A percentile compares a stretch with the other conserved stretches of the same genome.
phyloP scores from a whole-genome alignment of 2,888 invertebrate genomes.

The Exocentrus adspersus region DNA sequence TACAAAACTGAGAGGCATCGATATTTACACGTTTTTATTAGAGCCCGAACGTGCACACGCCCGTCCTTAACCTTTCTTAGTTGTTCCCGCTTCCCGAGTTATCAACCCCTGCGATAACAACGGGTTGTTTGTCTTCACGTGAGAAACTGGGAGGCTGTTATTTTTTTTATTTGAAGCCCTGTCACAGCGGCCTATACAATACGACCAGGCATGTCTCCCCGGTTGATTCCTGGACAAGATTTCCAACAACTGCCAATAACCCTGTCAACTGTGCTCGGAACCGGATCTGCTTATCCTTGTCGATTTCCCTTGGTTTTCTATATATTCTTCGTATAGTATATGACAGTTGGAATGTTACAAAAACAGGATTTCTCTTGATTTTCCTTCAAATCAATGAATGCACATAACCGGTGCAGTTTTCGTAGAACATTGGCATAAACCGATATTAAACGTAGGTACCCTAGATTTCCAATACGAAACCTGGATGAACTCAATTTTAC shows the following conservation, averaged over 20 bases:
- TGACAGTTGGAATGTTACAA: no score
- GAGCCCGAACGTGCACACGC: neutral
- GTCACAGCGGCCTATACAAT: neutral
- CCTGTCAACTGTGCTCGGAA: neutral
- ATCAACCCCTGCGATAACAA: constrained; percentile 10
- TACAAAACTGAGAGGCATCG: neutral
- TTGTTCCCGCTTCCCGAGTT: neutral
- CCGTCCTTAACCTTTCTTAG: constrained; percentile 1
- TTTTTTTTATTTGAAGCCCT: constrained; percentile 11
- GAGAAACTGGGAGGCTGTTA: constrained; percentile 1
- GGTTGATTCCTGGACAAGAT: neutral
- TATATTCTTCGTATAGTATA: no score
- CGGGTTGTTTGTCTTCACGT: constrained; percentile 8
- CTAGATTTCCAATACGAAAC: no score
- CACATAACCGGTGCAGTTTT: no score
- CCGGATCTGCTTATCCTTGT: neutral
- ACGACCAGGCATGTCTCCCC: neutral
- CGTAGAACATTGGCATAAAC: no score
- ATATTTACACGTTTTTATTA: constrained; percentile 2
- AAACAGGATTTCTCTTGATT: no score
- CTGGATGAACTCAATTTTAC: no score
- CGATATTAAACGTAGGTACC: no score
- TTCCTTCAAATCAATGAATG: no score
- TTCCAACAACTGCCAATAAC: constrained; percentile 6
- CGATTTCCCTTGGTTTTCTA: neutral